Conservation (phyloP, 1,140 invertebrate genomes). For the Mya arenaria region DNA sequence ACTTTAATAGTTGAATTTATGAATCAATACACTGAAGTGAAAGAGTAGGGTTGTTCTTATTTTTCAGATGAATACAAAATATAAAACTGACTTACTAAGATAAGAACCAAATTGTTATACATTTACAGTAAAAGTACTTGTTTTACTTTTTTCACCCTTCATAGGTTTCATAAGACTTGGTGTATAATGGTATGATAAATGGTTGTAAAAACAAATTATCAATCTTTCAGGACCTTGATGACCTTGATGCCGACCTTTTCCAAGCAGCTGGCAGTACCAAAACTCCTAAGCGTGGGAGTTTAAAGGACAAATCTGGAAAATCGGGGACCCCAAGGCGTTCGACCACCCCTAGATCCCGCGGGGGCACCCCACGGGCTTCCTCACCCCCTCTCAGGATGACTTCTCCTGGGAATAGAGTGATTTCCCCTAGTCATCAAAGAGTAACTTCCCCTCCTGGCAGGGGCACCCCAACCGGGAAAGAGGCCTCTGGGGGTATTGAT, state of each 20-base stretch:
- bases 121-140: not conserved
- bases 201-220: not conserved
- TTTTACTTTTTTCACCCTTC: not conserved
- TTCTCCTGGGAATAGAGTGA: constrained; percentile 57
- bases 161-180: not conserved
- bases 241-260: constrained; percentile 78
- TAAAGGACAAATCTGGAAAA: constrained; percentile 60
- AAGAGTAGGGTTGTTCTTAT: too few species aligned
- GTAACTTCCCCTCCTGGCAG: constrained; percentile 54
- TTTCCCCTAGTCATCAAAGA: constrained; percentile 48
- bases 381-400: constrained; percentile 62
- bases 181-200: too few species aligned
- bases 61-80: too few species aligned
- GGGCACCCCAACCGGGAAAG: constrained; percentile 44
- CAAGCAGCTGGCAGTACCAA: constrained; percentile 62
- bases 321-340: constrained; percentile 64
- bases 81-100: too few species aligned
- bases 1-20: too few species aligned
- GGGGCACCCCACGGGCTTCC: constrained; percentile 65
- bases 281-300: constrained; percentile 62
- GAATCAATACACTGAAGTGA: too few species aligned
- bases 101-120: too few species aligned
- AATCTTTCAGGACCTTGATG: constrained; percentile 75
- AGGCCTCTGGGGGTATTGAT: constrained; percentile 18
- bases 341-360: constrained; percentile 67